Percentiles rank a stretch among this genome's conserved stretches.
Evolutionary conservation across 2,888 invertebrate species (phyloP).

Genomic region (Helobdella robusta): DNA sequence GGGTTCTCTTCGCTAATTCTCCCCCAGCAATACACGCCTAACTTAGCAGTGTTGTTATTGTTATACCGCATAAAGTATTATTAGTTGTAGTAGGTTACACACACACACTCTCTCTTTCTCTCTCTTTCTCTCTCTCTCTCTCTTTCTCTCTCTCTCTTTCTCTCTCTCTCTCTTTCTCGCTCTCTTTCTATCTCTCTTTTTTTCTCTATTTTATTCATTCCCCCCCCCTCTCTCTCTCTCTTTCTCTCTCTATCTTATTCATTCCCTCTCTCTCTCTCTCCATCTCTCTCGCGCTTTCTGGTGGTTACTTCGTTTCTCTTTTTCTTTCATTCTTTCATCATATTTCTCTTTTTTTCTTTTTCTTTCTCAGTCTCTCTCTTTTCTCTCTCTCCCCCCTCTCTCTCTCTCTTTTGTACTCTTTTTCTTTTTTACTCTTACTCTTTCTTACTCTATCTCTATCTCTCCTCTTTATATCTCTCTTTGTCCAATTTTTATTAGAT

Average conservation of each 20-base stretch:
- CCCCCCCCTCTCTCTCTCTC: too few relatives aligned
- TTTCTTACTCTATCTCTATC: too few relatives aligned
- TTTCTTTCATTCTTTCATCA: not conserved
- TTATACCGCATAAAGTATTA: too few relatives aligned
- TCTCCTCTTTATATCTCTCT: not conserved
- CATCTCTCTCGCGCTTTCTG: not conserved
- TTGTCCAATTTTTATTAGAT: not conserved
- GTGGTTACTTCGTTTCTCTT: too few relatives aligned
- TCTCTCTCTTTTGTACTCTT: not conserved
- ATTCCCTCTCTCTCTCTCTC: not conserved
- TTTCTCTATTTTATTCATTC: not conserved
- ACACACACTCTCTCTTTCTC: not conserved
- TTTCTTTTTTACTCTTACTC: not conserved
- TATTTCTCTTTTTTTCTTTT: not conserved
- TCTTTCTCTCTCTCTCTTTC: not conserved
- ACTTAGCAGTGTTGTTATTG: too few relatives aligned
- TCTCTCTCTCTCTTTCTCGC: not conserved
- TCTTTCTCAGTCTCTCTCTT: not conserved
- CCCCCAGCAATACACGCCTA: too few relatives aligned
- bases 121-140: not conserved
- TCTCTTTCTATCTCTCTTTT: not conserved
- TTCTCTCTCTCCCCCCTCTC: not conserved
- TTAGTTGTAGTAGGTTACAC: too few relatives aligned
- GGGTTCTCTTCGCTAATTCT: slow-evolving; percentile 64
- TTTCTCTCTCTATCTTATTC: not conserved